These are phyloP conservation scores for Ageneiosus marmoratus DNA, from an alignment of 2,113 vertebrate genomes.

Conservation along the genomic window DNA sequence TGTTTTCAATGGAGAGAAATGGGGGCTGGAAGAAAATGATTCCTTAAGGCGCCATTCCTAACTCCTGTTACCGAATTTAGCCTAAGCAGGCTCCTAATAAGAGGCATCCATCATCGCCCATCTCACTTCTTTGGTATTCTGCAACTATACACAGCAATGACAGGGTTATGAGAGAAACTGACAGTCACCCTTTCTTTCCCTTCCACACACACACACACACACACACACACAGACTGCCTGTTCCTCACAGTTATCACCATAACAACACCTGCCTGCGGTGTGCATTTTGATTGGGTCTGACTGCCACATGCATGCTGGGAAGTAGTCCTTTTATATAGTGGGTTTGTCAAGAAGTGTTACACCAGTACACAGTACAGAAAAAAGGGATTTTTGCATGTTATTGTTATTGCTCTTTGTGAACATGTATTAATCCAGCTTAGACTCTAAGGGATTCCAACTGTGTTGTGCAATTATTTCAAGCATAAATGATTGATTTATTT, in stretches of 20 bases:
- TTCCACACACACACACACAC: neutral
- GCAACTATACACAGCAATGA: conserved; percentile 9
- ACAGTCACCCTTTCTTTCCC: conserved; percentile 1
- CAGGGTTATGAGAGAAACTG: conserved; percentile 26
- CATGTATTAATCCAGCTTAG: neutral
- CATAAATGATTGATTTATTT: conserved; percentile 19
- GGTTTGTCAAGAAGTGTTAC: conserved; percentile 36
- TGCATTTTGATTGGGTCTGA: conserved; percentile 45
- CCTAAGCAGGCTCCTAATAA: conserved; percentile 8
- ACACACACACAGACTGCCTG: conserved; percentile 33
- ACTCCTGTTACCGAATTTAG: conserved; percentile 13
- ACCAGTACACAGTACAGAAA: conserved; percentile 5
- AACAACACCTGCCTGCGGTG: conserved; percentile 51
- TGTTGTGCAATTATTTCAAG: neutral
- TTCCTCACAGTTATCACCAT: conserved; percentile 49
- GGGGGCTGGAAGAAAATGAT: conserved; percentile 15
- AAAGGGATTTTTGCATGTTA: neutral
- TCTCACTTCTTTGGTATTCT: conserved; percentile 3
- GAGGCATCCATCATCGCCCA: conserved; percentile 22
- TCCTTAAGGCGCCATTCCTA: conserved; percentile 39
- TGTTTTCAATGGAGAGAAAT: conserved; percentile 23
- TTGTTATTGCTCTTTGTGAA: neutral
- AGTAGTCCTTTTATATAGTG: conserved; percentile 32
- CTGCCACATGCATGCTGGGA: conserved; percentile 45
- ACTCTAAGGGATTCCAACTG: neutral